Conservation (phyloP, 2,888 invertebrate species). For the Trimorus sp. region DNA sequence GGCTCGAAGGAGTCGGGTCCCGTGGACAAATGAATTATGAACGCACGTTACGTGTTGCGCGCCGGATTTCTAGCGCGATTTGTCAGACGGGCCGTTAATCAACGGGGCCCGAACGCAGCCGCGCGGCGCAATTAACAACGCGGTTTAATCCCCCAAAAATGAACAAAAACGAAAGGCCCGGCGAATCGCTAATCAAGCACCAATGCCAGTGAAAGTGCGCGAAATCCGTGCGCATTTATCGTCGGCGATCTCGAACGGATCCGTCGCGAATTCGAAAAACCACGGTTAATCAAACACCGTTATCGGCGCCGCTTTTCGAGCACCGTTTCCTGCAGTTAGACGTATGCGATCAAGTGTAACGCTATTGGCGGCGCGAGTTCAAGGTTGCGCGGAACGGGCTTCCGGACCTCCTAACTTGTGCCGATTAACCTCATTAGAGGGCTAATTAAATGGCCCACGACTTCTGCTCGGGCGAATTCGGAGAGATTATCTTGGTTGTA, state of each 20-base stretch:
- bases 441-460: too few relatives aligned
- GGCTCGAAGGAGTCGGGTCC: constrained; percentile 35
- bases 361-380: too few relatives aligned
- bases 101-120: constrained; percentile 44
- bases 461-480: too few relatives aligned
- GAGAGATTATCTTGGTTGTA: too few relatives aligned
- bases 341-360: too few relatives aligned
- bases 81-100: constrained; percentile 60
- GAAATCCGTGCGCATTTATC: constrained; percentile 32
- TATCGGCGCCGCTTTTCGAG: background rate
- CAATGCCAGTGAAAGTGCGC: constrained; percentile 49
- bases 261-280: constrained; percentile 14
- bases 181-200: constrained; percentile 26
- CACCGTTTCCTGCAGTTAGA: too few relatives aligned
- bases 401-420: too few relatives aligned
- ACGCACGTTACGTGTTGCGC: constrained; percentile 30
- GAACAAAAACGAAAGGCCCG: constrained; percentile 30
- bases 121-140: constrained; percentile 55
- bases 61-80: constrained; percentile 62
- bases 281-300: constrained; percentile 4
- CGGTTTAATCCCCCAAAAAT: constrained; percentile 35
- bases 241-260: constrained; percentile 29
- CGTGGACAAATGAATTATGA: constrained; percentile 50
- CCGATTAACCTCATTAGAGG: too few relatives aligned
- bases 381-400: too few relatives aligned